Conservation (phyloP, 2,888 invertebrate species). For the Chamaedrilus cognettii region DNA sequence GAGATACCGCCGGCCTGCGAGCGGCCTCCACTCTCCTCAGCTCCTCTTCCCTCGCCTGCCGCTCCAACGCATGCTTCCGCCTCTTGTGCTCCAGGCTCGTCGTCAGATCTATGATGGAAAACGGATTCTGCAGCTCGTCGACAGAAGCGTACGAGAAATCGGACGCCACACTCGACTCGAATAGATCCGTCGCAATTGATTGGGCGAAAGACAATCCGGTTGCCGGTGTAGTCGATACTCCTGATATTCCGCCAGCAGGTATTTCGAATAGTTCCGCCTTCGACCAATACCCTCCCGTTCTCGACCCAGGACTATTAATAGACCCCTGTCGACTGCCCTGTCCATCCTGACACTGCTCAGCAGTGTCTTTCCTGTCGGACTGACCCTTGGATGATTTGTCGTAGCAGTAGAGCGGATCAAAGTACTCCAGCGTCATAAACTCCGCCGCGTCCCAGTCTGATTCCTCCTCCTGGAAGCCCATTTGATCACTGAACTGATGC, state of each 20-base stretch:
- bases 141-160: neutral
- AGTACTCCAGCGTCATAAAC: conserved; percentile 38
- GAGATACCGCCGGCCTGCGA: no score
- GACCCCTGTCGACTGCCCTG: neutral
- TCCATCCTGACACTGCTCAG: conserved; percentile 18
- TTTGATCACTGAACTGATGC: conserved; percentile 14
- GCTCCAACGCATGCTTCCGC: conserved; percentile 30
- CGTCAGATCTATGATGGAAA: conserved; percentile 33
- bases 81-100: conserved; percentile 33
- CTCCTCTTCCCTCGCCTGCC: conserved; percentile 17
- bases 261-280: no score
- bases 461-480: conserved; percentile 21
- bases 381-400: neutral
- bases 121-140: conserved; percentile 38
- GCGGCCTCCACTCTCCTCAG: conserved; percentile 17
- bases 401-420: conserved; percentile 36
- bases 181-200: neutral
- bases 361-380: conserved; percentile 10
- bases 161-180: neutral
- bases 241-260: neutral
- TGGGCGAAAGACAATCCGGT: neutral
- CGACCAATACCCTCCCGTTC: neutral
- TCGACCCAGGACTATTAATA: neutral
- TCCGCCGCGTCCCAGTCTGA: conserved; percentile 8
- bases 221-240: neutral